Evolutionary conservation across 2,888 invertebrate species (phyloP), one percentile per base, ranked within the genome.

Genomic region (Drosophila niveifrons): DNA sequence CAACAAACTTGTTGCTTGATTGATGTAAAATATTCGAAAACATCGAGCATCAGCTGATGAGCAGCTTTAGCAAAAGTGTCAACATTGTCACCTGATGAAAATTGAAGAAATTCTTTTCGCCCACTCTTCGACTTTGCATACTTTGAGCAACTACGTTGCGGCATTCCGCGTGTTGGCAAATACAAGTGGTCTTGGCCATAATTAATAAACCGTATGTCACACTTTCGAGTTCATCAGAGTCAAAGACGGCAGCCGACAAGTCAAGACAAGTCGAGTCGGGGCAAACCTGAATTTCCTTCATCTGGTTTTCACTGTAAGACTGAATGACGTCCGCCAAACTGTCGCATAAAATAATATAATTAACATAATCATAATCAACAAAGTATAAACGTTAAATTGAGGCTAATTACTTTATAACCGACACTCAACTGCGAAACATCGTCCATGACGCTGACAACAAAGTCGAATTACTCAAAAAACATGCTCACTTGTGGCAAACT

Each of bases 351-450:
- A 85, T 81, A 78, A 79, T 85, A 86, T 88, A 86, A 86, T 86
- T 86, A 86, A 88, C 86, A 86, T 88, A 88, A 87, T 88, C 88
- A 87, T 87, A 88, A 87, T 87, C 88, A 87, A 88, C 86, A 83
- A 78, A 83, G 88, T 88, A 87, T 88, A 80, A 88, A 88, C 88
- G 84, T 83, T 86, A 87, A 87, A 87, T 87, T 87, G 86, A 82
- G 86, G 86, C 86, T 87, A 87, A 87, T 87, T 87, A 88, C 86
- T 88, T 85, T 85, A 85, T 85, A 85, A 85, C 85, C 85, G 85
- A 79, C 85, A 84, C 84, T 84, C 87, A 86, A 78, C 81, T 72
- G 74, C 87, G 80, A 81, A 82, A 84, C 81, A 78, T 75, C 74
- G 65, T 72, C 78, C 81, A 75, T 75, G 73, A 69, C 66, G 72